Percentiles rank a stretch among this genome's conserved stretches.
These are phyloP conservation scores for Dryadula phaetusa DNA, from an alignment of 2,888 invertebrate species.

Conservation along the genomic window DNA sequence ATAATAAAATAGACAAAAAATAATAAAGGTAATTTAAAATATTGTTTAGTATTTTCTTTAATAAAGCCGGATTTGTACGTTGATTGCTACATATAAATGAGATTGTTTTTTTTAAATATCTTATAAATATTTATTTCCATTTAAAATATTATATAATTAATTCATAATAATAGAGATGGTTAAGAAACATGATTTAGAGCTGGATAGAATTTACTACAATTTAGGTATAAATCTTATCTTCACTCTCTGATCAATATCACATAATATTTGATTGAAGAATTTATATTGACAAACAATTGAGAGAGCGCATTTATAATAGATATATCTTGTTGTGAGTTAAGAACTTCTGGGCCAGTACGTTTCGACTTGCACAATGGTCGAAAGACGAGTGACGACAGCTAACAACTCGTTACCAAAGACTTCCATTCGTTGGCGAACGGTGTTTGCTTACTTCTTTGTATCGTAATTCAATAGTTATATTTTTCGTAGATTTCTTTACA, in stretches of 20 bases:
- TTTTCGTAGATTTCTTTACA: slow-evolving; percentile 7
- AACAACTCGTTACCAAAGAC: slow-evolving; percentile 58
- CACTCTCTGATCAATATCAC: not conserved
- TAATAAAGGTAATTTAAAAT: too few relatives aligned
- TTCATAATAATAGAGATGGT: too few relatives aligned
- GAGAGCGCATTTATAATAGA: slow-evolving; percentile 26
- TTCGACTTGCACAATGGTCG: slow-evolving; percentile 49
- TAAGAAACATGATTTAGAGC: too few relatives aligned
- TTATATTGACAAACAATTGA: slow-evolving; percentile 5
- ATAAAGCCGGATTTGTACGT: too few relatives aligned
- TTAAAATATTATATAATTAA: too few relatives aligned
- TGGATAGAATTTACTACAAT: not conserved
- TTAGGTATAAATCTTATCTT: not conserved
- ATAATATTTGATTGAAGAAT: not conserved
- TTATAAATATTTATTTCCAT: too few relatives aligned
- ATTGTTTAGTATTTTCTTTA: too few relatives aligned
- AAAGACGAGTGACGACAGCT: slow-evolving; percentile 43
- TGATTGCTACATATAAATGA: too few relatives aligned
- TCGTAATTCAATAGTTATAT: slow-evolving; percentile 24
- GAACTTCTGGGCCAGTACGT: slow-evolving; percentile 26
- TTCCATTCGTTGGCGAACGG: slow-evolving; percentile 52
- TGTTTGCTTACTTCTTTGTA: slow-evolving; percentile 44
- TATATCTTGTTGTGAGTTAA: slow-evolving; percentile 32
- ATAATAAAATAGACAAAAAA: too few relatives aligned
- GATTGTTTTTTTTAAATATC: too few relatives aligned